Conservation (phyloP, 2,113 vertebrate species). For the Myotis brandtii region DNA sequence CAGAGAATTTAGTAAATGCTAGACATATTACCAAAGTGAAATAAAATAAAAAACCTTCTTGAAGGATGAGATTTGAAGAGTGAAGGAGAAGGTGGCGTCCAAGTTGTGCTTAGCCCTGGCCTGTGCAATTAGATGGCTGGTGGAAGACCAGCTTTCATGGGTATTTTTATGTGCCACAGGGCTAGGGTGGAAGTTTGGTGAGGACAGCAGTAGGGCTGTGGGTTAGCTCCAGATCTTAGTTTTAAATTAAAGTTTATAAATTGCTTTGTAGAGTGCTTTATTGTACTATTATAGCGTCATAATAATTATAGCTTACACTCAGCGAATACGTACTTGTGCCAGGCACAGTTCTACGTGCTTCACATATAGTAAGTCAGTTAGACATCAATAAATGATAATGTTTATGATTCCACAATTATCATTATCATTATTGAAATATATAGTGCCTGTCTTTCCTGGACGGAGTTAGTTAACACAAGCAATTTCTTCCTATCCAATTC, state of each 20-base stretch:
- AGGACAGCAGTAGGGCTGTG: background rate
- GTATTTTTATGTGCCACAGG: background rate
- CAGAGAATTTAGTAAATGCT: background rate
- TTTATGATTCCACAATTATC: constrained; percentile 59
- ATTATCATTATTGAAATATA: constrained; percentile 53
- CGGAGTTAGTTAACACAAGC: constrained; percentile 48
- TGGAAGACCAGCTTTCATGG: background rate
- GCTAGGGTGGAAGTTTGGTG: background rate
- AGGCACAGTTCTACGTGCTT: constrained; percentile 23
- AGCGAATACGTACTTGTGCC: constrained; percentile 16
- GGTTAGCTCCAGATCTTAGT: constrained; percentile 31
- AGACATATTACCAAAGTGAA: background rate
- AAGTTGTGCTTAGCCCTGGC: background rate
- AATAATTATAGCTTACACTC: constrained; percentile 48
- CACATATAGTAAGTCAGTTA: constrained; percentile 63
- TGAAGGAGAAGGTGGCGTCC: background rate
- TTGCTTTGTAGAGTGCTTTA: constrained; percentile 45
- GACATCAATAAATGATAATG: constrained; percentile 69
- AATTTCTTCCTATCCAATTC: constrained; percentile 62
- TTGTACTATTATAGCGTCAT: constrained; percentile 23
- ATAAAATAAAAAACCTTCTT: background rate
- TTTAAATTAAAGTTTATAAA: constrained; percentile 58
- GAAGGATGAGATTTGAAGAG: background rate
- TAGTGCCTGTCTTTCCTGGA: constrained; percentile 56
- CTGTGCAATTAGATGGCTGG: background rate